Conservation (phyloP, 2,113 vertebrate genomes). For the Ptilonorhynchus violaceus region DNA sequence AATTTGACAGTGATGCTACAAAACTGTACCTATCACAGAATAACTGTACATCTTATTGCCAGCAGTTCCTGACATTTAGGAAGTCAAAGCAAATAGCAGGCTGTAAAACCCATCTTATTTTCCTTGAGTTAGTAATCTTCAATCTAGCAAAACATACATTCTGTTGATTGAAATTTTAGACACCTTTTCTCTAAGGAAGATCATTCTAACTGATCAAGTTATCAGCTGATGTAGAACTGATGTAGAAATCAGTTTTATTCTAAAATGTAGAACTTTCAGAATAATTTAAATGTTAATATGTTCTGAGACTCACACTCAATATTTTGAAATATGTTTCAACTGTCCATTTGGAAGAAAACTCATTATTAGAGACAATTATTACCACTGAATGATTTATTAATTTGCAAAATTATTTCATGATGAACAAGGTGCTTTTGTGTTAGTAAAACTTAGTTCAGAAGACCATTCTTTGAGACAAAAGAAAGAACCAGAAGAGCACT, state of each 20-base stretch:
- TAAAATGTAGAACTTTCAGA: background rate
- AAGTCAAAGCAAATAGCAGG: background rate
- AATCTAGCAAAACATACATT: background rate
- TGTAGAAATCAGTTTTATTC: too few species aligned
- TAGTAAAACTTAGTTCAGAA: background rate
- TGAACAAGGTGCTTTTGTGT: background rate
- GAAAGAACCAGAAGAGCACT: background rate
- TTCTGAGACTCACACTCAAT: conserved; percentile 5
- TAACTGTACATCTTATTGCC: background rate
- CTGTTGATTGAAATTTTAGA: background rate
- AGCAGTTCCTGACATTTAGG: background rate
- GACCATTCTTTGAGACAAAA: background rate
- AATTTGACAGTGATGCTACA: background rate
- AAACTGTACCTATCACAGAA: background rate
- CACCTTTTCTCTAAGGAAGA: background rate
- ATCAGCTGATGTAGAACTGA: too few species aligned
- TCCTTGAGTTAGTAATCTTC: background rate
- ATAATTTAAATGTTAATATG: background rate
- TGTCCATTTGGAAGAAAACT: conserved; percentile 1
- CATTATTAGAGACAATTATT: background rate
- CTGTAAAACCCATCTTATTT: background rate
- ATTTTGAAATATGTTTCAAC: conserved; percentile 37
- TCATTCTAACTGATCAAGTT: background rate
- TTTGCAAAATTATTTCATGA: conserved; percentile 28
- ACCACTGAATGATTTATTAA: background rate